A percentile compares a stretch with the other conserved stretches of the same genome.
phyloP scores from a whole-genome alignment of 1,140 invertebrate species.

The Armadillidium nasatum region DNA sequence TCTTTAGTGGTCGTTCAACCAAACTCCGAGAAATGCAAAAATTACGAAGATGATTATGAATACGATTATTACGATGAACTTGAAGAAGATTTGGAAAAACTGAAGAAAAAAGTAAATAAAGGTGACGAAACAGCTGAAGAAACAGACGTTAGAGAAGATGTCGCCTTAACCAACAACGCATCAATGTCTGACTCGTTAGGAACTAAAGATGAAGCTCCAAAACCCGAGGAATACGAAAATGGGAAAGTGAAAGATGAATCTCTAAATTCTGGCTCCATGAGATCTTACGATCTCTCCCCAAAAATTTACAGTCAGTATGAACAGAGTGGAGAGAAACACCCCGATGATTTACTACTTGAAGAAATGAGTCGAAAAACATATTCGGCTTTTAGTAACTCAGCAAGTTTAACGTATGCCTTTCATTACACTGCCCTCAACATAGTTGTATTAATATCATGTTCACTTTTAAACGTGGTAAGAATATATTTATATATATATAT shows the following conservation, averaged over 20 bases:
- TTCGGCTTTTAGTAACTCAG: neutral
- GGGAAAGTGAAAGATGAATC: neutral
- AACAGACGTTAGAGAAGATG: neutral
- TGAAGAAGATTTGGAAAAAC: neutral
- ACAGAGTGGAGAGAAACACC: neutral
- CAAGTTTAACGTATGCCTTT: no score
- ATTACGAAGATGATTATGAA: constrained; percentile 35
- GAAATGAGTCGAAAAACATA: neutral
- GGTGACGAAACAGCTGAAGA: no score
- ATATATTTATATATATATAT: no score
- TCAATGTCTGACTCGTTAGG: neutral
- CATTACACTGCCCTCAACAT: no score
- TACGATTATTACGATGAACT: constrained; percentile 25
- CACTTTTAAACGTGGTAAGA: no score
- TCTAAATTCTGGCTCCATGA: neutral
- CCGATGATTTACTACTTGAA: neutral
- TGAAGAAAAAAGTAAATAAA: neutral
- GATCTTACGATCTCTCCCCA: neutral
- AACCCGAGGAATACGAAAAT: neutral
- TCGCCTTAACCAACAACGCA: neutral
- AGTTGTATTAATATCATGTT: no score
- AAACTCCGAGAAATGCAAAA: constrained; percentile 39
- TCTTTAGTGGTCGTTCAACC: constrained; percentile 45
- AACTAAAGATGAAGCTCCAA: neutral
- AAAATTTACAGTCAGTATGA: neutral